Evolutionary conservation across 2,113 vertebrate species (phyloP), one percentile per base, ranked within the genome.

Genomic region (Actenoides lindsayi): DNA sequence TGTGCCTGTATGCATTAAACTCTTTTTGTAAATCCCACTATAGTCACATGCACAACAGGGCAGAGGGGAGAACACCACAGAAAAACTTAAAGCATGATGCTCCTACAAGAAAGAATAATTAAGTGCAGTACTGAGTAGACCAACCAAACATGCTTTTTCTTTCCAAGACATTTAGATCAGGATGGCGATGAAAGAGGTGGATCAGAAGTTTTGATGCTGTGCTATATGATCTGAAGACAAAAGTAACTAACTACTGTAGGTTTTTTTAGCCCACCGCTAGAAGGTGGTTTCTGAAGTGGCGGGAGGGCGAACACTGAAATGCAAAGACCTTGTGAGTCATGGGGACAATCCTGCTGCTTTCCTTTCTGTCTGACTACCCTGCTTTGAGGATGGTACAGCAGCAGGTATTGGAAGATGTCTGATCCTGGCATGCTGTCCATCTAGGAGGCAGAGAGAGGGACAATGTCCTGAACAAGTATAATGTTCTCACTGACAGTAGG

Each of bases 211-310:
- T 69, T 82, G 75, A 64, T 64, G 19, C 30, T 16, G 2, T 16
- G 13, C 54, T 70, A 4, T 10, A 27, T 21, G 37, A 37, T 67
- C 25, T 77, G 62, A 68, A 83, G 39, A 77, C 28, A 79, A 48
- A 75, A 64, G 28, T 13, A 73, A 15, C 13, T 35, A 11, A 15
- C 13, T 35, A 11, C 12, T 1, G 0, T 2, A 16, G 7, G 4
- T 3, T 9, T 30, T 78, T 53, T 83, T 41, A 85, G 21, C 11
- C 20, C 9, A 2, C 35, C 91, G 54, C 10, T 62, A 17, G 54
- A 62, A 82, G 15, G 8, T n/a, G 62, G 5, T 73, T 85, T 83
- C 87, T 89, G 23, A 73, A 76, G 31, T 2, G 25, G 37, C 71
- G 51, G 51, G 9, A 76, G 30, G 51, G 62, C 48, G 51, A 82